phyloP scores from a whole-genome alignment of 2,888 invertebrate genomes.

The Protonemura montana region DNA sequence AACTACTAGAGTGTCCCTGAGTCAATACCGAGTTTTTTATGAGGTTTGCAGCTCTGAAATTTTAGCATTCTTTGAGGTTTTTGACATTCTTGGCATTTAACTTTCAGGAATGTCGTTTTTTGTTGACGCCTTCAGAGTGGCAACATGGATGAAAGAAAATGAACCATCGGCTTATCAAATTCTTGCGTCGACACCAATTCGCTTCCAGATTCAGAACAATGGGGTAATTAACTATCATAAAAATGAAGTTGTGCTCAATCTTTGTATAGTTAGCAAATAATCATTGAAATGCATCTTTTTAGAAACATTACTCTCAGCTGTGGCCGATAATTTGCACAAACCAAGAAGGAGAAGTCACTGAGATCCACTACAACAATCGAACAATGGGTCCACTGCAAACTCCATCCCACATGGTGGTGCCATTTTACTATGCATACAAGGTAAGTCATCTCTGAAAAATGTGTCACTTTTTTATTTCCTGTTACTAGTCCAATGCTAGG shows the following conservation, averaged over 20 bases:
- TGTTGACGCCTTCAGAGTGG: conserved; percentile 56
- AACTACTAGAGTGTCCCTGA: too few species aligned
- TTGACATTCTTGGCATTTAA: too few species aligned
- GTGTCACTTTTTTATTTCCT: too few species aligned
- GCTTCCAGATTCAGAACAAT: conserved; percentile 53
- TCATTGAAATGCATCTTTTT: conserved; percentile 40
- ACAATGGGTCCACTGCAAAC: conserved; percentile 57
- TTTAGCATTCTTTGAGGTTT: too few species aligned
- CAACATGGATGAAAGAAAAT: conserved; percentile 55
- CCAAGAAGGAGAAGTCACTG: conserved; percentile 54
- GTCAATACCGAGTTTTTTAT: too few species aligned
- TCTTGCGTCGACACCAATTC: conserved; percentile 54
- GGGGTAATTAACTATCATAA: conserved; percentile 49
- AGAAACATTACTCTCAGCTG: conserved; percentile 55
- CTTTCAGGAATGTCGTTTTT: conserved; percentile 54
- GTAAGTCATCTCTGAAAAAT: conserved; percentile 49
- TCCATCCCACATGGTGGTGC: conserved; percentile 55
- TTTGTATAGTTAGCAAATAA: background rate
- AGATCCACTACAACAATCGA: conserved; percentile 56
- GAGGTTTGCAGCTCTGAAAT: too few species aligned
- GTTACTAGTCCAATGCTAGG: too few species aligned
- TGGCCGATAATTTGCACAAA: conserved; percentile 55
- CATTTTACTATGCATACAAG: conserved; percentile 56
- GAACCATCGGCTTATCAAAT: conserved; percentile 57
- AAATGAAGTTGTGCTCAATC: background rate